Evolutionary conservation across 2,113 vertebrate species (phyloP).

Genomic region (Copsychus sechellarum): DNA sequence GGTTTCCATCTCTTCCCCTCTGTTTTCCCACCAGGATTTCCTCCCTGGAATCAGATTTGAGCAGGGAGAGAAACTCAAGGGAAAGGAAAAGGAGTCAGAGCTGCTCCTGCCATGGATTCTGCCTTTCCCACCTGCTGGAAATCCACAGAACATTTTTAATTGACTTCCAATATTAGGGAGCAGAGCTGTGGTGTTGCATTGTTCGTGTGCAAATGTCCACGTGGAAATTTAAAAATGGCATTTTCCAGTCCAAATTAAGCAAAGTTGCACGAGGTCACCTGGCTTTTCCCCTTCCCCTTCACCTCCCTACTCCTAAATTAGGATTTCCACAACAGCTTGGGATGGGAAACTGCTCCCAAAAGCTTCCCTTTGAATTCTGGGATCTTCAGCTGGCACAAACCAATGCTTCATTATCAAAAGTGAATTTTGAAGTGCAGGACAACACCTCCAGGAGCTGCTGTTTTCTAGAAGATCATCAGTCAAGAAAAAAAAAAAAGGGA

Average conservation of each 20-base stretch:
- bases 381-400: not conserved
- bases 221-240: not conserved
- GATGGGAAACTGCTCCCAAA: not conserved
- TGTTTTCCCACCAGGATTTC: not conserved
- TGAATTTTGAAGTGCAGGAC: not conserved
- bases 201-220: not conserved
- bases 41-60: not conserved
- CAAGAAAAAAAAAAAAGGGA: not conserved
- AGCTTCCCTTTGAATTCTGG: not conserved
- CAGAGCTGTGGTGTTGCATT: not conserved
- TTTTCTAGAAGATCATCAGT: not conserved
- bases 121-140: not conserved
- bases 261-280: not conserved
- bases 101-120: not conserved
- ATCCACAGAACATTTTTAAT: not conserved
- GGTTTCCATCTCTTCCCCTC: not conserved
- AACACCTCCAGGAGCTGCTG: not conserved
- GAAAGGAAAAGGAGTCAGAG: not conserved
- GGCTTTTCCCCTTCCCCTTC: not conserved
- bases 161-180: not conserved
- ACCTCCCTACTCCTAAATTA: not conserved
- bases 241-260: not conserved
- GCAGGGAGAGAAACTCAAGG: not conserved
- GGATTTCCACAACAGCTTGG: not conserved
- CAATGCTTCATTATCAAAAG: not conserved